Percentiles rank a stretch among this genome's conserved stretches.
phyloP scores from a whole-genome alignment of 2,797 vertebrate species.

The Phrynocephalus vlangalii region DNA sequence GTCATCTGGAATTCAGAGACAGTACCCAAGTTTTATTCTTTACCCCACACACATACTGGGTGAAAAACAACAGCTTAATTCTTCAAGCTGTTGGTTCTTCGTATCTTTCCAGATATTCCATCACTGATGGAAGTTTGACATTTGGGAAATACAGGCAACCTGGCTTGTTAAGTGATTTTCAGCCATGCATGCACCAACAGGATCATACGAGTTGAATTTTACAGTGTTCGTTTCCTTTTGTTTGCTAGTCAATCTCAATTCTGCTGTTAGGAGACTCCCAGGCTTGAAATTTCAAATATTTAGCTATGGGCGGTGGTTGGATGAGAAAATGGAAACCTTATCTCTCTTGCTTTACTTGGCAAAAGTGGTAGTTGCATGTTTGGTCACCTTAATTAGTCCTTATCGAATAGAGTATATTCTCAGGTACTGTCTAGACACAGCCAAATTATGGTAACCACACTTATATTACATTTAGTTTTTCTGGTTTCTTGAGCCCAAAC shows the following conservation, averaged over 20 bases:
- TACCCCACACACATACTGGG: accelerated
- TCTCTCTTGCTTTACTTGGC: neutral
- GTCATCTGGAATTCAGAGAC: neutral
- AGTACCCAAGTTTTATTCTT: neutral
- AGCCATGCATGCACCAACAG: neutral
- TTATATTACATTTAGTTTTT: no score
- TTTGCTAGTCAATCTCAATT: neutral
- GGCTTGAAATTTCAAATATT: neutral
- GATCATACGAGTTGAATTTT: neutral
- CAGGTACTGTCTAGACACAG: no score
- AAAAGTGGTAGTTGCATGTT: neutral
- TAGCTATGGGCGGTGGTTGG: neutral
- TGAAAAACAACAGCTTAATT: conserved; percentile 1
- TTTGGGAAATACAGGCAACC: neutral
- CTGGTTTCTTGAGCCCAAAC: no score
- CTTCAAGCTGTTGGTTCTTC: neutral
- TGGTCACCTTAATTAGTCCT: neutral
- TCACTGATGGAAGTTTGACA: neutral
- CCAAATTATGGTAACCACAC: no score
- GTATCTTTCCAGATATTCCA: neutral
- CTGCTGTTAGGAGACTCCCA: no score
- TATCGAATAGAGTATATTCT: no score
- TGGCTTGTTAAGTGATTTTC: neutral
- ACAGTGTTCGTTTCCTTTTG: neutral
- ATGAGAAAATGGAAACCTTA: neutral